Percentiles rank a stretch among this genome's conserved stretches.
Evolutionary conservation across 1,140 invertebrate species (phyloP).

Genomic region (Drosophila ohnishii): DNA sequence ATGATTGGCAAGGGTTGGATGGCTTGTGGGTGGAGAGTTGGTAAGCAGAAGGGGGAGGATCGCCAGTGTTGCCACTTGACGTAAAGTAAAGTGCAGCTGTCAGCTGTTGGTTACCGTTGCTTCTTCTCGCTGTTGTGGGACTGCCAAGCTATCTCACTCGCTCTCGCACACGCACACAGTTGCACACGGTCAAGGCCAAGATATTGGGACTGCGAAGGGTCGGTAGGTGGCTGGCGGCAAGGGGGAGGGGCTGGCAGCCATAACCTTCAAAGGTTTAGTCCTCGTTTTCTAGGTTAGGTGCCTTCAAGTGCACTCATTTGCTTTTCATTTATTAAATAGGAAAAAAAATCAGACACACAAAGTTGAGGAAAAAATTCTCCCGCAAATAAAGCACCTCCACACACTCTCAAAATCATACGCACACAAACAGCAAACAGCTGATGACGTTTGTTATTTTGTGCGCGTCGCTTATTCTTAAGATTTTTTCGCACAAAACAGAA

Average conservation of each 20-base stretch:
- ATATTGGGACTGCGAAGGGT: conserved; percentile 19
- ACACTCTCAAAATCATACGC: conserved; percentile 15
- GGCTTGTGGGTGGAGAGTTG: neutral
- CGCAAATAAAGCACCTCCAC: conserved; percentile 16
- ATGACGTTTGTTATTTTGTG: conserved; percentile 79
- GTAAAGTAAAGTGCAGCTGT: conserved; percentile 68
- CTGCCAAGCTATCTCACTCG: conserved; percentile 19
- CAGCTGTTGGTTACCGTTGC: conserved; percentile 72
- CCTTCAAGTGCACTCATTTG: conserved; percentile 31
- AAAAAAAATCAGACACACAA: conserved; percentile 21
- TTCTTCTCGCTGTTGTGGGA: conserved; percentile 7
- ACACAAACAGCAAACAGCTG: conserved; percentile 66
- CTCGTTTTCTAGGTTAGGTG: conserved; percentile 66
- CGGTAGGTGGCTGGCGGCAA: neutral
- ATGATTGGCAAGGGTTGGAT: conserved; percentile 8
- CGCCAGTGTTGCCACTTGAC: conserved; percentile 59
- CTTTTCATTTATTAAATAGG: conserved; percentile 15
- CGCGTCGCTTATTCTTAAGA: conserved; percentile 54
- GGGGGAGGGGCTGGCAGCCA: conserved; percentile 41
- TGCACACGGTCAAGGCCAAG: conserved; percentile 75
- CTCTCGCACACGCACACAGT: conserved; percentile 36
- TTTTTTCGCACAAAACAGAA: conserved; percentile 36
- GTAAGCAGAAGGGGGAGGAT: conserved; percentile 22
- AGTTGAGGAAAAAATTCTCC: conserved; percentile 6
- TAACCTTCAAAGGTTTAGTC: conserved; percentile 71